Evolutionary conservation across 2,888 invertebrate species (phyloP), one percentile per base, ranked within the genome.

Genomic region (Sarcophaga subvicina): DNA sequence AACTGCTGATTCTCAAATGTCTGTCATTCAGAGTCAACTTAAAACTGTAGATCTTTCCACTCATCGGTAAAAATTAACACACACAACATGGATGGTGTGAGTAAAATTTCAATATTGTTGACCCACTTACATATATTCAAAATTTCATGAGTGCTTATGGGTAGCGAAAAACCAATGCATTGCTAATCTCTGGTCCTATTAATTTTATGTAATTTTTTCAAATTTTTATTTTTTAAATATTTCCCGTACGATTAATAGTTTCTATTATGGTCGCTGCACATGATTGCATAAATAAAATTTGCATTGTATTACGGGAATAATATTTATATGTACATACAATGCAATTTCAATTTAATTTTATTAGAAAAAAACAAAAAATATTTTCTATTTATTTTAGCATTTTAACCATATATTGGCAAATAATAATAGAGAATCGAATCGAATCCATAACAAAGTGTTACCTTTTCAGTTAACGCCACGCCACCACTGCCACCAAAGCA

Each of bases 301-400:
- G 49, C 63, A 81, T 75, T 11, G 62, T 64, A 69, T 69, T 81
- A 63, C n/a, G 63, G 5, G 27, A 66, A 54, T 45, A 70, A 70
- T 81, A 37, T 37, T 37, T 37, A 37, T 10, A n/a, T n/a, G n/a
- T n/a, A 8, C 8, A 37, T 37, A 10, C 2, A 67, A 75, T 49
- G 10, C 75, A 71, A 70, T 49, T 49, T 49, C 12, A 11, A 49
- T 49, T 54, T 54, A 17, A 54, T 54, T 54, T 12, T 17, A 54
- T 54, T 37, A 37, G 10, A 37, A 37, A 37, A 8, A 54, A 14
- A 3, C 0, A 54, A 17, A 54, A 54, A 37, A 10, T 37, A 37
- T 37, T 37, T 37, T 37, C 37, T 37, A 37, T 54, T 54, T 54
- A 54, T 54, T 54, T 54, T 54, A 3, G 80, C 83, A 83, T 85